A percentile compares a stretch with the other conserved stretches of the same genome.
These are phyloP conservation scores for Oxyura jamaicensis DNA, from an alignment of 2,113 vertebrate species.

Conservation along the genomic window DNA sequence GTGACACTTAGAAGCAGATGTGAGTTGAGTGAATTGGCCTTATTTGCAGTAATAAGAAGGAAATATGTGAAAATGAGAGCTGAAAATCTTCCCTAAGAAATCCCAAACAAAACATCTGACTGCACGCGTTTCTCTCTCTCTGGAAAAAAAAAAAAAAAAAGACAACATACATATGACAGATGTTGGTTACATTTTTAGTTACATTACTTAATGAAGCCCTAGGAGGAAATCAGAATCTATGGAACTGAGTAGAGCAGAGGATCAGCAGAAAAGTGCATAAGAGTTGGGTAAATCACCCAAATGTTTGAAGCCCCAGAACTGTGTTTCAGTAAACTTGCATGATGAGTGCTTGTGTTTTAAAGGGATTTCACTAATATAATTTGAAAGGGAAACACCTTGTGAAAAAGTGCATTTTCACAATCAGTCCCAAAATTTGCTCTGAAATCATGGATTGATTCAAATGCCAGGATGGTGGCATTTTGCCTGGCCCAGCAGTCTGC, in stretches of 20 bases:
- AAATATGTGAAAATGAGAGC: constrained; percentile 46
- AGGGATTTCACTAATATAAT: background rate
- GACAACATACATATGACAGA: background rate
- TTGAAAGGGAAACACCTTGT: background rate
- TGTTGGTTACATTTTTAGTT: constrained; percentile 7
- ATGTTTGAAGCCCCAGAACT: background rate
- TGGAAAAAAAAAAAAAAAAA: background rate
- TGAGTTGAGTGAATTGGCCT: background rate
- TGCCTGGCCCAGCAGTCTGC: background rate
- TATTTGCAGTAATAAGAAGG: constrained; percentile 21
- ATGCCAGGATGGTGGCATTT: background rate
- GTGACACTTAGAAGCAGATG: constrained; percentile 61
- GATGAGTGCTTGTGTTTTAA: background rate
- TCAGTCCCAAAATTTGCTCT: background rate
- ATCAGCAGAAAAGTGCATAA: background rate
- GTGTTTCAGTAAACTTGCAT: background rate
- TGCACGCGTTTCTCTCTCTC: background rate
- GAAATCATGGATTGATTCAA: background rate
- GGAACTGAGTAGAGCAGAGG: background rate
- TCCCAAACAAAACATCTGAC: constrained; percentile 32
- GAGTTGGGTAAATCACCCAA: background rate
- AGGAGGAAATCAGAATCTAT: background rate
- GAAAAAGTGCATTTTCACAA: background rate
- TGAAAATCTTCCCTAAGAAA: constrained; percentile 24
- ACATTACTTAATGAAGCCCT: background rate